Evolutionary conservation across 2,888 invertebrate species (phyloP).

Genomic region (Leptinotarsa tumamoca): DNA sequence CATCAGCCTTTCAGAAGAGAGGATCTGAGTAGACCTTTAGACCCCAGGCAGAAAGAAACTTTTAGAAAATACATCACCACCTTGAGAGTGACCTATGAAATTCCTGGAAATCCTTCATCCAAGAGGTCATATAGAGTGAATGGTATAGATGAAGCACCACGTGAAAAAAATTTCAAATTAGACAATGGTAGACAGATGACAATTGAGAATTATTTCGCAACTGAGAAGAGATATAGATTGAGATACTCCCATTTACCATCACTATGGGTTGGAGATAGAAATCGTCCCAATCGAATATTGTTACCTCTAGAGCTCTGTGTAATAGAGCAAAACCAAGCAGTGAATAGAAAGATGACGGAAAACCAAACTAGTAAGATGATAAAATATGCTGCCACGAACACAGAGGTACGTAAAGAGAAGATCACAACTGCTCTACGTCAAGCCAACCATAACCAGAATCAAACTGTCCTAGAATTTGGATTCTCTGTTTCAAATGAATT

Average conservation of each 20-base stretch:
- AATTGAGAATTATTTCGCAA: conserved; percentile 67
- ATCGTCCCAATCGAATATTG: conserved; percentile 74
- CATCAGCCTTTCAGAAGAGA: conserved; percentile 26
- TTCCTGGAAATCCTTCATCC: conserved; percentile 64
- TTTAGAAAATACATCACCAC: conserved; percentile 48
- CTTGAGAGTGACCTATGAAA: conserved; percentile 66
- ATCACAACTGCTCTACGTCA: conserved; percentile 71
- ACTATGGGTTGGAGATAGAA: conserved; percentile 75
- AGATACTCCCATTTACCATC: conserved; percentile 81
- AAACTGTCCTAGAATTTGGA: conserved; percentile 83
- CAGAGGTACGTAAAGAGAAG: conserved; percentile 80
- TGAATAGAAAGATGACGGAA: conserved; percentile 84
- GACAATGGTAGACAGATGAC: conserved; percentile 59
- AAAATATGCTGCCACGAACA: conserved; percentile 83
- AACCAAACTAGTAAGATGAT: conserved; percentile 90
- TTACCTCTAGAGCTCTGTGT: conserved; percentile 88
- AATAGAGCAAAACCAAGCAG: conserved; percentile 81
- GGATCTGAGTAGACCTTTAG: conserved; percentile 37
- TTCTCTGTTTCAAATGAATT: conserved; percentile 81
- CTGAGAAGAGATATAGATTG: conserved; percentile 63
- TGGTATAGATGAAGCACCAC: conserved; percentile 62
- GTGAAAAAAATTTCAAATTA: conserved; percentile 60
- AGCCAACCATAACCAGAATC: conserved; percentile 62
- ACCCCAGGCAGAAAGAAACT: conserved; percentile 43
- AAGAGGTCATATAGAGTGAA: conserved; percentile 68